Percentiles rank a stretch among this genome's conserved stretches.
phyloP scores from a whole-genome alignment of 2,888 invertebrate genomes.

The Chesias legatella region DNA sequence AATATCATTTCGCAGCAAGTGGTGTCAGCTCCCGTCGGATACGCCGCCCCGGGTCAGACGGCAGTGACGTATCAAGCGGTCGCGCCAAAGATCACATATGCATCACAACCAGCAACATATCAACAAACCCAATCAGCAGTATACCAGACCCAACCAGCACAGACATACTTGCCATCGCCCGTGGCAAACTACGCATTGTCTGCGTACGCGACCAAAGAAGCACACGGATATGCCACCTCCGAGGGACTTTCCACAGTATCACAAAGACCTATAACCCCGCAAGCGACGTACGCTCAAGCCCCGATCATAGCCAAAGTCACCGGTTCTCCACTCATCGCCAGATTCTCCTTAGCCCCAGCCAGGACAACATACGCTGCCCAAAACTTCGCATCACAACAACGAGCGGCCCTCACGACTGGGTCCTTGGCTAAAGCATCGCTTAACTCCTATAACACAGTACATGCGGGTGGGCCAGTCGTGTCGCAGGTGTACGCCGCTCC shows the following conservation, averaged over 20 bases:
- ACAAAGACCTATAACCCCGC: conserved; percentile 58
- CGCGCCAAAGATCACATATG: conserved; percentile 54
- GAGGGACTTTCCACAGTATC: conserved; percentile 68
- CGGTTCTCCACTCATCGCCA: conserved; percentile 67
- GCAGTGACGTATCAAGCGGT: conserved; percentile 47
- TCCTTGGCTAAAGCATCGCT: conserved; percentile 68
- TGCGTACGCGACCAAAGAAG: conserved; percentile 49
- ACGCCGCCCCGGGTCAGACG: conserved; percentile 36
- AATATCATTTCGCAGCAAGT: conserved; percentile 32
- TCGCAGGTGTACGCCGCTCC: conserved; percentile 69
- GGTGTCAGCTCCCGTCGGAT: conserved; percentile 27
- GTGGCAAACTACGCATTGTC: conserved; percentile 42
- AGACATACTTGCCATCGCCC: conserved; percentile 39
- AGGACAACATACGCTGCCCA: conserved; percentile 55
- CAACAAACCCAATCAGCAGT: conserved; percentile 39
- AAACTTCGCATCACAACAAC: conserved; percentile 56
- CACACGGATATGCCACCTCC: conserved; percentile 78
- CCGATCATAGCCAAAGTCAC: conserved; percentile 75
- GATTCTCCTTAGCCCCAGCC: conserved; percentile 53
- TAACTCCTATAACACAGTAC: conserved; percentile 53
- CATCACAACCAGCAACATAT: conserved; percentile 20
- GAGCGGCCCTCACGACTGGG: conserved; percentile 46
- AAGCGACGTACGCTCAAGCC: conserved; percentile 72
- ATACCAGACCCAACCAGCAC: conserved; percentile 40
- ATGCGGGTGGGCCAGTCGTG: conserved; percentile 65